Evolutionary conservation across 1,140 invertebrate genomes (phyloP).

Genomic region (Eriocheir sinensis): DNA sequence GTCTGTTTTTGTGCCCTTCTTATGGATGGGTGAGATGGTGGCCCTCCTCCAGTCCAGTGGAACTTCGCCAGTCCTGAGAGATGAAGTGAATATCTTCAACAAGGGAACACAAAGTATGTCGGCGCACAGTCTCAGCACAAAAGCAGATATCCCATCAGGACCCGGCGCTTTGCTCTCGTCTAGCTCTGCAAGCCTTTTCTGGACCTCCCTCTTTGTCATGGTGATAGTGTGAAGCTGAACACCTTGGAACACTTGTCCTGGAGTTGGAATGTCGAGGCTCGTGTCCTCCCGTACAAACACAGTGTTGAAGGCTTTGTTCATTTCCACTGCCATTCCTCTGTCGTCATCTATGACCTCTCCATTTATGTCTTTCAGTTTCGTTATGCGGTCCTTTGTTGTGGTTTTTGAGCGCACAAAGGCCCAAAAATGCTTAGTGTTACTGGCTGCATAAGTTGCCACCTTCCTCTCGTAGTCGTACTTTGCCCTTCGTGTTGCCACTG

Average conservation of each 20-base stretch:
- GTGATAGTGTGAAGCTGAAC: not conserved
- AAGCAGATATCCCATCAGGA: slow-evolving; percentile 2
- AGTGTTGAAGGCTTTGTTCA: slow-evolving; percentile 10
- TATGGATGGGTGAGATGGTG: slow-evolving; percentile 11
- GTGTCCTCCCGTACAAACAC: slow-evolving; percentile 17
- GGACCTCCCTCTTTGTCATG: not conserved
- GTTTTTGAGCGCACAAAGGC: not conserved
- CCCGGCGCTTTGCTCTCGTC: not conserved
- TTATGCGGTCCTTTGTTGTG: not conserved
- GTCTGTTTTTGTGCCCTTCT: slow-evolving; percentile 33
- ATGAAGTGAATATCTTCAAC: not conserved
- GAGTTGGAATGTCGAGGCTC: no score
- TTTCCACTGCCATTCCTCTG: not conserved
- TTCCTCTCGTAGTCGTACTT: no score
- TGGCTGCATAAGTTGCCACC: no score
- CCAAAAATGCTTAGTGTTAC: no score
- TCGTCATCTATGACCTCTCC: not conserved
- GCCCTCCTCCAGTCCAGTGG: slow-evolving; percentile 31
- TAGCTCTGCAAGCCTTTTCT: not conserved
- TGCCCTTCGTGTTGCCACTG: not conserved
- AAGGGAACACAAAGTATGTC: not conserved
- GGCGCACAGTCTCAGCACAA: not conserved
- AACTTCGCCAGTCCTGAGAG: not conserved
- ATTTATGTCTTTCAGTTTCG: not conserved
- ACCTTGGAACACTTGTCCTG: not conserved